Evolutionary conservation across 2,113 vertebrate species (phyloP).

Genomic region (Bufo gargarizans): DNA sequence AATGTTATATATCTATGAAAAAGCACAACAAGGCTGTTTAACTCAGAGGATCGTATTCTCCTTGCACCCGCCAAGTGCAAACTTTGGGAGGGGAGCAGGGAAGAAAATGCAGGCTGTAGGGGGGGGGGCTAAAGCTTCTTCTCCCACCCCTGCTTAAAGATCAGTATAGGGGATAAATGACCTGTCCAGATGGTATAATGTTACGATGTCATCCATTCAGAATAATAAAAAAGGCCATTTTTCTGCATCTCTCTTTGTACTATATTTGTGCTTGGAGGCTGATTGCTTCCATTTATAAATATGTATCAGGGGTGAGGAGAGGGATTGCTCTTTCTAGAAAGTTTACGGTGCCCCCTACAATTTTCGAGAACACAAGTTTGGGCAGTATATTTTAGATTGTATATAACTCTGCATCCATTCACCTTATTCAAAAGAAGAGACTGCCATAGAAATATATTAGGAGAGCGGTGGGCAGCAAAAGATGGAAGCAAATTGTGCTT

Average conservation of each 20-base stretch:
- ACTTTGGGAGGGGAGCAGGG: not conserved
- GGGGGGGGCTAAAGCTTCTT: not conserved
- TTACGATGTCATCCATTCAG: no score
- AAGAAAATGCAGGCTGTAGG: not conserved
- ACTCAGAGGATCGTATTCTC: no score
- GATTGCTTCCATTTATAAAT: not conserved
- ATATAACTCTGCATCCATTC: not conserved
- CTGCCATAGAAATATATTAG: not conserved
- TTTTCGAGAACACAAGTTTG: not conserved
- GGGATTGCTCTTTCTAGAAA: not conserved
- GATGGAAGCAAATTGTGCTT: constrained; percentile 37
- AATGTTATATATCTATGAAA: no score
- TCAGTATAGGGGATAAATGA: no score
- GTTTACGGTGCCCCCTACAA: not conserved
- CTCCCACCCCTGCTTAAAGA: no score
- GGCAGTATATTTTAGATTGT: not conserved
- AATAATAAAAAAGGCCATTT: no score
- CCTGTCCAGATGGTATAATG: no score
- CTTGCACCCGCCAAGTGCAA: not conserved
- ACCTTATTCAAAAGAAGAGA: not conserved
- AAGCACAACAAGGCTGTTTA: no score
- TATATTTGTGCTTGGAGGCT: not conserved
- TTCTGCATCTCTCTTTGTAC: no score
- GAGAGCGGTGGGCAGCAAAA: constrained; percentile 7
- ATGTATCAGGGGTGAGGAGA: not conserved